Evolutionary conservation across 2,113 vertebrate species (phyloP).

Genomic region (Tragelaphus imberbis): DNA sequence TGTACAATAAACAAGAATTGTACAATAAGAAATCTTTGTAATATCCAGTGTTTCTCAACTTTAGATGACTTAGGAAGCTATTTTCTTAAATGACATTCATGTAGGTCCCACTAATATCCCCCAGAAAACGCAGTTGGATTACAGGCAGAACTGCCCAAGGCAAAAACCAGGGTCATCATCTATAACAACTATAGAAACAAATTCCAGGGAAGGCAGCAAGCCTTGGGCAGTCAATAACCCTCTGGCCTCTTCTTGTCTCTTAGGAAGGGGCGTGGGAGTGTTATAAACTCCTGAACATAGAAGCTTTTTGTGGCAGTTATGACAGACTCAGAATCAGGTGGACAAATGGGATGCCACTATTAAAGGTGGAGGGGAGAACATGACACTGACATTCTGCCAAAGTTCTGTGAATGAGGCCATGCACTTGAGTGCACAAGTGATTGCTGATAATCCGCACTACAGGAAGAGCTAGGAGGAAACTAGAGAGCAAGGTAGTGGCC

Average conservation of each 20-base stretch:
- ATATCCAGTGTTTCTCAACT: background rate
- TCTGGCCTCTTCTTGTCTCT: background rate
- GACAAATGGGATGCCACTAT: conserved; percentile 49
- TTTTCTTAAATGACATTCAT: background rate
- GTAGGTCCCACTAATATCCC: background rate
- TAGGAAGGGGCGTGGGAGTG: background rate
- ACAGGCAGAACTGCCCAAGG: background rate
- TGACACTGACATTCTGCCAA: conserved; percentile 62
- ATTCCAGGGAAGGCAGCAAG: background rate
- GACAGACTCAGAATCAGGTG: conserved; percentile 53
- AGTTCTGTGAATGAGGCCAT: conserved; percentile 62
- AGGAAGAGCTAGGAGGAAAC: background rate
- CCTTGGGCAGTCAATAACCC: background rate
- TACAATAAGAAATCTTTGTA: background rate
- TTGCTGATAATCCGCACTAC: conserved; percentile 24
- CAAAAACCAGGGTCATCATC: background rate
- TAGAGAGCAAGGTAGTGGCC: background rate
- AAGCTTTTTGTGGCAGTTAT: conserved; percentile 52
- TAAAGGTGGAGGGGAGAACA: conserved; percentile 15
- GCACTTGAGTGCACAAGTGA: conserved; percentile 40
- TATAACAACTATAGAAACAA: background rate
- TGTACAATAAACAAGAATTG: background rate
- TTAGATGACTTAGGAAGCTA: background rate
- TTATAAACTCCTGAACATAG: conserved; percentile 53
- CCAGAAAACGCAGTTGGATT: background rate